Evolutionary conservation across 2,797 vertebrate genomes (phyloP).

Genomic region (Brachymystax lenok): DNA sequence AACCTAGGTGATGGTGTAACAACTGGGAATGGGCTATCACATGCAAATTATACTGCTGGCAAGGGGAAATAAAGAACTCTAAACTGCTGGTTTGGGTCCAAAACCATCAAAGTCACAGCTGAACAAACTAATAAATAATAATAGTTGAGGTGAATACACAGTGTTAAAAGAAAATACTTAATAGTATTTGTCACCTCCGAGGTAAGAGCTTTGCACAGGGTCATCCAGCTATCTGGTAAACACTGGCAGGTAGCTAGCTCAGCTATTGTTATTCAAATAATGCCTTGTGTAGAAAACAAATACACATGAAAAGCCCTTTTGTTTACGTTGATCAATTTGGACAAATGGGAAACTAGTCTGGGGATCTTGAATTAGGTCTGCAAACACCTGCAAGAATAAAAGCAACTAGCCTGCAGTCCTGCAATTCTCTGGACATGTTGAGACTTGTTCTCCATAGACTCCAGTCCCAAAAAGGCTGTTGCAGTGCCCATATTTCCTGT

Average conservation of each 20-base stretch:
- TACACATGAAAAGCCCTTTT: constrained; percentile 26
- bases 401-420: not conserved
- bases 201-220: constrained; percentile 15
- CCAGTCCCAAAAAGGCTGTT: not conserved
- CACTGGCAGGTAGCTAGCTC: constrained; percentile 9
- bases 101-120: constrained; percentile 3
- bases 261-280: constrained; percentile 14
- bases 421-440: constrained; percentile 22
- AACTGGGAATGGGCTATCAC: not conserved
- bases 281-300: constrained; percentile 1
- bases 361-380: constrained; percentile 11
- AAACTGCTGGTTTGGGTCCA: constrained; percentile 33
- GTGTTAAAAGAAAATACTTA: not conserved
- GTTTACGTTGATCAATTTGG: constrained; percentile 40
- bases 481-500: not conserved
- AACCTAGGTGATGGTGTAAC: not conserved
- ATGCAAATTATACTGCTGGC: constrained; percentile 3
- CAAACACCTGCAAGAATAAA: constrained; percentile 14
- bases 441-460: constrained; percentile 10
- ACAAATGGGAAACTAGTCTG: constrained; percentile 27
- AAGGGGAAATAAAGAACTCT: constrained; percentile 14
- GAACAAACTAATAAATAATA: not conserved
- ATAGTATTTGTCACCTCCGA: constrained; percentile 7
- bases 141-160: constrained; percentile 11
- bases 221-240: constrained; percentile 22